These are phyloP conservation scores for Amniataba percoides DNA, from an alignment of 2,797 vertebrate species.

Conservation along the genomic window DNA sequence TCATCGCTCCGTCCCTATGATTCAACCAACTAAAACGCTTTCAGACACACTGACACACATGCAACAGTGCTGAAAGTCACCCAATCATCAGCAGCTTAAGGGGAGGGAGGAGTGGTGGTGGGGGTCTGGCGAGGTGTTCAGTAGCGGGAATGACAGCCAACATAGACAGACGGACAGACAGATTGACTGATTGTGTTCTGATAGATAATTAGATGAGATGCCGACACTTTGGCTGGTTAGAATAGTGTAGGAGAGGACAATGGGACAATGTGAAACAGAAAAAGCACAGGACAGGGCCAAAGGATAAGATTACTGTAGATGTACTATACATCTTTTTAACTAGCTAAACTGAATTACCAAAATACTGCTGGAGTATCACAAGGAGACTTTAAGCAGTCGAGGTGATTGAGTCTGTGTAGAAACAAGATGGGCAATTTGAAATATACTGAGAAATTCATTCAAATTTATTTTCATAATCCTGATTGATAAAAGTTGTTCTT, in stretches of 20 bases:
- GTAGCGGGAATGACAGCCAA: conserved; percentile 60
- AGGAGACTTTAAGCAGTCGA: conserved; percentile 5
- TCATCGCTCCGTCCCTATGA: conserved; percentile 71
- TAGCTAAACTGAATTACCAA: conserved; percentile 6
- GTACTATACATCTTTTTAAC: conserved; percentile 23
- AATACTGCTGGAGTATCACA: conserved; percentile 10
- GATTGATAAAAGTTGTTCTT: conserved; percentile 56
- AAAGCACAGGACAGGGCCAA: conserved; percentile 20
- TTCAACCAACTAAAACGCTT: conserved; percentile 69
- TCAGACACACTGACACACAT: conserved; percentile 46
- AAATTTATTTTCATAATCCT: conserved; percentile 55
- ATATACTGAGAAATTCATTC: conserved; percentile 54
- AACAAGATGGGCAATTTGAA: conserved; percentile 37
- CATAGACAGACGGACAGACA: conserved; percentile 76
- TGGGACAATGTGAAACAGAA: conserved; percentile 35
- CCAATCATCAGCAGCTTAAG: conserved; percentile 52
- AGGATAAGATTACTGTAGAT: conserved; percentile 16
- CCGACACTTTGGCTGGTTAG: conserved; percentile 65
- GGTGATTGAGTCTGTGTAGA: not conserved
- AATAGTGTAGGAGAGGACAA: conserved; percentile 51
- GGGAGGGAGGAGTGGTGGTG: not conserved
- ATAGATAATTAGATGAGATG: conserved; percentile 80
- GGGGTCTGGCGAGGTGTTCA: conserved; percentile 58
- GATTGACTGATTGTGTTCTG: conserved; percentile 77
- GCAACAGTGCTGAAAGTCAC: conserved; percentile 58